Conservation (phyloP, 2,888 invertebrate genomes). For the Drosophila mayaguana region DNA sequence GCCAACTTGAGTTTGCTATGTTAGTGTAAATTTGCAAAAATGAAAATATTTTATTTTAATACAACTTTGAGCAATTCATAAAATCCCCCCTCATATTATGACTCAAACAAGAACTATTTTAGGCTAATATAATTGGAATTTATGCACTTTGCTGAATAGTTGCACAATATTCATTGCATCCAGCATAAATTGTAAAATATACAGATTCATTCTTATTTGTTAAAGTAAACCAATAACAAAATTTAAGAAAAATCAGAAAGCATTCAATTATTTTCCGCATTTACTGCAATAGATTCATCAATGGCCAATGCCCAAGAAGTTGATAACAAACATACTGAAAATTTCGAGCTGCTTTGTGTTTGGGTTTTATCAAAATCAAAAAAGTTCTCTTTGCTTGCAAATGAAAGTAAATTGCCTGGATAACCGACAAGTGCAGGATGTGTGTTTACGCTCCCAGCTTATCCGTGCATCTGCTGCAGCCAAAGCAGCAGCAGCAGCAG, state of each 20-base stretch:
- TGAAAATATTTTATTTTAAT: background rate
- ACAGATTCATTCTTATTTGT: background rate
- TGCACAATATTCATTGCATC: background rate
- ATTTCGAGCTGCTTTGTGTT: conserved; percentile 2
- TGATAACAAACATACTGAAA: background rate
- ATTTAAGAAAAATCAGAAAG: background rate
- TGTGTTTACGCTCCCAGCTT: conserved; percentile 24
- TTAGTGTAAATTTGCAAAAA: background rate
- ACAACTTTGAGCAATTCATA: background rate
- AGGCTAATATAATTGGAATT: too few species aligned
- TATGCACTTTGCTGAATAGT: background rate
- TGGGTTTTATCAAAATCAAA: conserved; percentile 24
- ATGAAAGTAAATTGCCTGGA: conserved; percentile 63
- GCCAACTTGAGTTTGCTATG: too few species aligned
- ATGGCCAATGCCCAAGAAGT: background rate
- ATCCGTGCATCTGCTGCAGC: conserved; percentile 56
- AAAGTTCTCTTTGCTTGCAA: conserved; percentile 1
- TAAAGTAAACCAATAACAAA: background rate
- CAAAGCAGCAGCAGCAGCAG: conserved; percentile 31
- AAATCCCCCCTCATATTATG: background rate
- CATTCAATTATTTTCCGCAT: background rate
- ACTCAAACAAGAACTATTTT: background rate
- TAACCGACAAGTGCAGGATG: conserved; percentile 68
- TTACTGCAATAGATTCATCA: background rate
- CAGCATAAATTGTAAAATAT: background rate